Evolutionary conservation across 1,140 invertebrate species (phyloP), one percentile per base, ranked within the genome.

Genomic region (Parapsyche elsis): DNA sequence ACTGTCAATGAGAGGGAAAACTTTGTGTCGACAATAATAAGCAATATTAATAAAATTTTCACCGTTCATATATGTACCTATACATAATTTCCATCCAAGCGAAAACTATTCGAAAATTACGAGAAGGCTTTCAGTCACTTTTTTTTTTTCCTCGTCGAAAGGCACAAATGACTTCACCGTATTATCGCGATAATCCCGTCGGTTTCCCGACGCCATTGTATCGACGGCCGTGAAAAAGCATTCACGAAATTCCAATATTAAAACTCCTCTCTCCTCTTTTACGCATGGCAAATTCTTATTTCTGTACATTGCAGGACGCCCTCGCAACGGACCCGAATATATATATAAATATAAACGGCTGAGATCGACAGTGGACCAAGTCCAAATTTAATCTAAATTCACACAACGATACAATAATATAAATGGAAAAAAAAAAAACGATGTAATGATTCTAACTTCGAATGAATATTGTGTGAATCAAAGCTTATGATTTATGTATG

Each of bases 221-320:
- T 64, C 24, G 75, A 45, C 53, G 79, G 75, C 19, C 70, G 73
- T 24, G 59, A 79, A 61, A 81, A 78, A 73, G 80, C 80, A 83
- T 83, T 83, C 82, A 83, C 78, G 46, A 83, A 79, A 83, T 83
- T 81, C 82, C 82, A 83, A 83, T 83, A 81, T 83, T 81, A 81
- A 83, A 83, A 77, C 71, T 61, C 77, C 21, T 74, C 30, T n/a
- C 71, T 49, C 46, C 71, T 81, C 64, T 77, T 81, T 81, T 76
- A 81, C 80, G 80, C 80, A 79, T 81, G 76, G 59, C 45, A 78
- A 79, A 79, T 79, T 77, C 81, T 83, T 83, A 83, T 83, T 83
- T 83, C 81, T 76, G 76, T 49, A 80, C 78, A 76, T 80, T 75
- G 80, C 61, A 57, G 44, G 59, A 64, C 74, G 59, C 73, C 64